phyloP scores from a whole-genome alignment of 2,797 vertebrate genomes.

The Trachurus trachurus region DNA sequence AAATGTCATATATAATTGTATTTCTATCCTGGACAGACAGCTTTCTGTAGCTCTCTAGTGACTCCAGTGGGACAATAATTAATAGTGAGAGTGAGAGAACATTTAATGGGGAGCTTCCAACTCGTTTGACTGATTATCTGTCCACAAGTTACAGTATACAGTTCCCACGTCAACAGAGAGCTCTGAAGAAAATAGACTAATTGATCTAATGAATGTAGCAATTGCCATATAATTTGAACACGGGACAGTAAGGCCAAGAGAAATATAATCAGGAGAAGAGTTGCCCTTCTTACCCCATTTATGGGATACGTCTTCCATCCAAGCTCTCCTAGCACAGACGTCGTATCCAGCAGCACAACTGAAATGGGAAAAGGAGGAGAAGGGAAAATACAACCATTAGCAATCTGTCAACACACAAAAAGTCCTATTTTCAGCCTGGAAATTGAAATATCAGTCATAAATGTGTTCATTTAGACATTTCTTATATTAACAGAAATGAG shows the following conservation, averaged over 20 bases:
- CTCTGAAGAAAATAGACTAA: conserved; percentile 51
- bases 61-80: conserved; percentile 35
- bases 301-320: conserved; percentile 97
- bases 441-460: conserved; percentile 74
- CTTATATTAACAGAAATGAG: conserved; percentile 61
- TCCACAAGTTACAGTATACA: conserved; percentile 32
- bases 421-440: conserved; percentile 57
- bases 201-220: conserved; percentile 42
- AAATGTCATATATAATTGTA: background rate
- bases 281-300: conserved; percentile 92
- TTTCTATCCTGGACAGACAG: background rate
- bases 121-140: conserved; percentile 60
- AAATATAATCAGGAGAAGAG: conserved; percentile 31
- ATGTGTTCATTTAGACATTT: conserved; percentile 67
- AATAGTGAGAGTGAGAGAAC: conserved; percentile 30
- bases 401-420: conserved; percentile 63
- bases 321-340: conserved; percentile 92
- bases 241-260: conserved; percentile 9
- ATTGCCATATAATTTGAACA: conserved; percentile 26
- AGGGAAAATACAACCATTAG: conserved; percentile 59
- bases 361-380: conserved; percentile 72
- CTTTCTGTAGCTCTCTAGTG: conserved; percentile 14
- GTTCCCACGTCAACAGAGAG: conserved; percentile 47
- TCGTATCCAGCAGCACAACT: conserved; percentile 97
- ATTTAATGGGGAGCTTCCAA: conserved; percentile 26